These are phyloP conservation scores for Enteromius radiatus DNA, from an alignment of 2,797 vertebrate genomes.

Conservation along the genomic window DNA sequence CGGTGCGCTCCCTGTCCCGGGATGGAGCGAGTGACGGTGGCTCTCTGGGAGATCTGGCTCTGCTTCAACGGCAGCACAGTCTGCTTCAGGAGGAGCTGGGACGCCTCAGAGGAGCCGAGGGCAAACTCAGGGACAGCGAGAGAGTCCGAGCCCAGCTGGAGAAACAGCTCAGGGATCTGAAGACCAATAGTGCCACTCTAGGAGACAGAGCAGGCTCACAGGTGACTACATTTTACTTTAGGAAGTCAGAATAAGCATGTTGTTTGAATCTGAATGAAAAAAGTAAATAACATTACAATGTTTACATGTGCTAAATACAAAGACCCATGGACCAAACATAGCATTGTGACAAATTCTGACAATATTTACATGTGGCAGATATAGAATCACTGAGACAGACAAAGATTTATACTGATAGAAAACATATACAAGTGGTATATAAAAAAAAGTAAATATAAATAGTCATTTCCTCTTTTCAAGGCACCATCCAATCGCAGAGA, in stretches of 20 bases:
- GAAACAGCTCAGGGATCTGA: conserved; percentile 80
- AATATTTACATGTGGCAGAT: too few relatives aligned
- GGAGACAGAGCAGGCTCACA: conserved; percentile 46
- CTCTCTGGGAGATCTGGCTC: conserved; percentile 79
- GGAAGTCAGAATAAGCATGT: neutral
- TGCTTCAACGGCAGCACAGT: conserved; percentile 83
- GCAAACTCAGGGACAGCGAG: conserved; percentile 82
- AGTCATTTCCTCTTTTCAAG: conserved; percentile 42
- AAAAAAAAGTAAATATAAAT: too few relatives aligned
- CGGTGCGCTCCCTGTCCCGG: conserved; percentile 75
- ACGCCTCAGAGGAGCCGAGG: conserved; percentile 76
- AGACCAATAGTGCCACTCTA: conserved; percentile 65
- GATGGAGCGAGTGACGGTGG: conserved; percentile 70
- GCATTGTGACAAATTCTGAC: too few relatives aligned
- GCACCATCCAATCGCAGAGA: conserved; percentile 47
- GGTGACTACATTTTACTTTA: conserved; percentile 31
- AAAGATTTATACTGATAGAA: too few relatives aligned
- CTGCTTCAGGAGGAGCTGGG: conserved; percentile 86
- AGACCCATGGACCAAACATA: too few relatives aligned
- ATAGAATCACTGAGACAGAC: too few relatives aligned
- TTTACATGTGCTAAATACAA: too few relatives aligned
- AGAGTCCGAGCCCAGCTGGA: conserved; percentile 78
- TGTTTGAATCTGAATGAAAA: too few relatives aligned
- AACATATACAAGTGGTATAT: too few relatives aligned
- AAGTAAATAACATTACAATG: too few relatives aligned